A percentile compares a stretch with the other conserved stretches of the same genome.
Conservation (phyloP, 2,888 invertebrate species). For the Drosophila picticornis region DNA sequence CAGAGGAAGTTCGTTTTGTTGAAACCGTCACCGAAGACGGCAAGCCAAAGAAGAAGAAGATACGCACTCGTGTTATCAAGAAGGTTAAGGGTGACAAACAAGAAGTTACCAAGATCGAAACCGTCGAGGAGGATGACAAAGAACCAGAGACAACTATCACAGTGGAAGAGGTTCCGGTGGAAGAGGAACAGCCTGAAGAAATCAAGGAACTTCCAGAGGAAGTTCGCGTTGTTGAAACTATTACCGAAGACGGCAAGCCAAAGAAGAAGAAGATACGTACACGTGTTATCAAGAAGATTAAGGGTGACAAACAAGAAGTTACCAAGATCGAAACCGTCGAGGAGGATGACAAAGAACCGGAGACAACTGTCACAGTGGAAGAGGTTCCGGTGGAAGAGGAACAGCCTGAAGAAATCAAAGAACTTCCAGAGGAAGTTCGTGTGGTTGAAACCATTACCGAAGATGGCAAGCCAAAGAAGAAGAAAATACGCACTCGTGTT, state of each 20-base stretch:
- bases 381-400: slow-evolving; percentile 55
- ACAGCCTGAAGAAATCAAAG: slow-evolving; percentile 41
- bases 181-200: slow-evolving; percentile 45
- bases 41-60: slow-evolving; percentile 53
- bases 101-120: slow-evolving; percentile 63
- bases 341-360: slow-evolving; percentile 64
- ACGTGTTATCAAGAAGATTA: slow-evolving; percentile 67
- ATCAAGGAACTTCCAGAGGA: slow-evolving; percentile 61
- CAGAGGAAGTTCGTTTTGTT: slow-evolving; percentile 53
- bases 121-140: slow-evolving; percentile 63
- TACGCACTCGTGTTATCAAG: slow-evolving; percentile 61
- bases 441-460: slow-evolving; percentile 57
- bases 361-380: slow-evolving; percentile 62
- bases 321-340: slow-evolving; percentile 72
- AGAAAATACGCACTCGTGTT: slow-evolving; percentile 66
- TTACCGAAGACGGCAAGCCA: slow-evolving; percentile 59
- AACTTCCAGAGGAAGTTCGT: slow-evolving; percentile 65
- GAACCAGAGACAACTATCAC: slow-evolving; percentile 57
- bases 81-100: slow-evolving; percentile 63
- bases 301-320: slow-evolving; percentile 69
- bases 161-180: slow-evolving; percentile 47
- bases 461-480: slow-evolving; percentile 60
- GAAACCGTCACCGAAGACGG: slow-evolving; percentile 50
- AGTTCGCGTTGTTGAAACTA: slow-evolving; percentile 54
- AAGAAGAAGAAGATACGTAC: slow-evolving; percentile 66